These are phyloP conservation scores for Nasonia longicornis DNA, from an alignment of 1,140 invertebrate genomes.

Conservation along the genomic window DNA sequence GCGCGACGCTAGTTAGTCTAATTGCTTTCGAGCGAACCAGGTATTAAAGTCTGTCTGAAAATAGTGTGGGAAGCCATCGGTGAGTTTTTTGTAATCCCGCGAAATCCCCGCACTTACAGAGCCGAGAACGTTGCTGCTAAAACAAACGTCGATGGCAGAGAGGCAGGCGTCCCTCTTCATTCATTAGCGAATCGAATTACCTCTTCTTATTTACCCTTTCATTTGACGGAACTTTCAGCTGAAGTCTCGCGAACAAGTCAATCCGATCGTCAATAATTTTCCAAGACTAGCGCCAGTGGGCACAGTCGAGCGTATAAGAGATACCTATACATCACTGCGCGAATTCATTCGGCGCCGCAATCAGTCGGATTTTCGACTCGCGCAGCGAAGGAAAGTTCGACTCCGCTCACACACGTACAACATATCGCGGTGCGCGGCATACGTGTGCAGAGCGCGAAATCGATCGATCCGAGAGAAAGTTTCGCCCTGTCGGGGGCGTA, in stretches of 20 bases:
- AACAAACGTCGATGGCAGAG: too few species aligned
- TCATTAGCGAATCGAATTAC: background rate
- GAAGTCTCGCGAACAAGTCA: background rate
- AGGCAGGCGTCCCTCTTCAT: too few species aligned
- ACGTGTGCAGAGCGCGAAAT: background rate
- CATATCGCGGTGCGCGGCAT: background rate
- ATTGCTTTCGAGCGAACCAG: too few species aligned
- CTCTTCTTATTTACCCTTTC: conserved; percentile 11
- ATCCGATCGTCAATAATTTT: background rate
- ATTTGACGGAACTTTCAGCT: too few species aligned
- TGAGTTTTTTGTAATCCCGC: too few species aligned
- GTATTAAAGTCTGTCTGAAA: too few species aligned
- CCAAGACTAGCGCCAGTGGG: background rate
- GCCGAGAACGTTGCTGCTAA: too few species aligned
- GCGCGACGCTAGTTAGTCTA: too few species aligned
- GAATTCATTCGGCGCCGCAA: conserved; percentile 17
- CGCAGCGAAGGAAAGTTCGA: conserved; percentile 13
- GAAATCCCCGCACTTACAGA: too few species aligned
- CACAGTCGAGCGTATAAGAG: background rate
- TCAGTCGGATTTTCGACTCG: conserved; percentile 28
- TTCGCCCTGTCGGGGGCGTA: background rate
- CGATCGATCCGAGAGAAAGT: background rate
- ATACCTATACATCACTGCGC: too few species aligned
- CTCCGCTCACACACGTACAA: background rate
- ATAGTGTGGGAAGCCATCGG: too few species aligned